phyloP scores from a whole-genome alignment of 2,888 invertebrate genomes.

The Tuta absoluta region DNA sequence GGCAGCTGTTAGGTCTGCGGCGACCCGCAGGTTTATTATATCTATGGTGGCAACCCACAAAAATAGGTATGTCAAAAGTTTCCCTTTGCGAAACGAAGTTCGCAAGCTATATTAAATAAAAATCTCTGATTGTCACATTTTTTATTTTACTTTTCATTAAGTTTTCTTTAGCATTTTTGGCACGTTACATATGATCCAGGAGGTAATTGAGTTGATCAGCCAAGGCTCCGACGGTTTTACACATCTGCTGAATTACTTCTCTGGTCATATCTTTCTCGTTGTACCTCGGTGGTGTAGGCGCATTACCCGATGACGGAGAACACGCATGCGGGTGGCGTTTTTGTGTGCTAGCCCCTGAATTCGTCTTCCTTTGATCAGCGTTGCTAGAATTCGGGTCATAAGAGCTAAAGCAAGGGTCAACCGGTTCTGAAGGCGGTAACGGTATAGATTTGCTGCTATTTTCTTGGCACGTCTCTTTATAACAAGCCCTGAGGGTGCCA shows the following conservation, averaged over 20 bases:
- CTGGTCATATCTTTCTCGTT: not conserved
- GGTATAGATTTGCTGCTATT: not conserved
- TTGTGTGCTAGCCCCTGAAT: no score
- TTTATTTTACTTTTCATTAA: not conserved
- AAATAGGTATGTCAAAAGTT: no score
- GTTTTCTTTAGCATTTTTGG: not conserved
- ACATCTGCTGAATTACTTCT: slow-evolving; percentile 44
- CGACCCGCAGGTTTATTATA: no score
- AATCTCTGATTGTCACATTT: no score
- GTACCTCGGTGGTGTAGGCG: not conserved
- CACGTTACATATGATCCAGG: slow-evolving; percentile 40
- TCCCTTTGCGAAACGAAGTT: no score
- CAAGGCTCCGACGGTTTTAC: slow-evolving; percentile 47
- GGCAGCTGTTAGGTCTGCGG: no score
- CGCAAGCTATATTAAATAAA: no score
- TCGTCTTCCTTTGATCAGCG: not conserved
- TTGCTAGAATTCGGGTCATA: not conserved
- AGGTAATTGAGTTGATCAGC: slow-evolving; percentile 45
- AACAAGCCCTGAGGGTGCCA: not conserved
- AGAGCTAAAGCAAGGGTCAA: slow-evolving; percentile 6
- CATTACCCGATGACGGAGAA: not conserved
- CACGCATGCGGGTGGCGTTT: not conserved
- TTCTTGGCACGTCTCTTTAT: not conserved
- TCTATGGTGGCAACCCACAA: no score
- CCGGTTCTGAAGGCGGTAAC: not conserved